Percentiles rank a stretch among this genome's conserved stretches.
Evolutionary conservation across 1,140 invertebrate genomes (phyloP).

Genomic region (Anoplophora glabripennis): DNA sequence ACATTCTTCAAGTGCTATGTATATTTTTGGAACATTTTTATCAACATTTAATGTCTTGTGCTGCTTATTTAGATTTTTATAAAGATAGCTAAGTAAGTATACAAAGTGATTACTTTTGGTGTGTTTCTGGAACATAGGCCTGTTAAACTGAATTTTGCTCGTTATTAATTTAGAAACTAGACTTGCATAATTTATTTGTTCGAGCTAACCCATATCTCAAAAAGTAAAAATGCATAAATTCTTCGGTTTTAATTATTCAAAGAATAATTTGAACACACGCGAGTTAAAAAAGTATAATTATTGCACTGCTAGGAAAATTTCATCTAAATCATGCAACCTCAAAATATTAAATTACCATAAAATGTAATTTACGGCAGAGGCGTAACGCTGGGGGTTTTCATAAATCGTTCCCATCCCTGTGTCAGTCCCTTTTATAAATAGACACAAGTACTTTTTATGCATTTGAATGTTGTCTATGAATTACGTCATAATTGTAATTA

Average conservation of each 20-base stretch:
- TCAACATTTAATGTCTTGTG: too few species aligned
- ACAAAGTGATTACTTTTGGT: too few species aligned
- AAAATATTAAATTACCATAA: conserved; percentile 21
- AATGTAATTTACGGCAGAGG: not conserved
- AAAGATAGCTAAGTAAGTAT: too few species aligned
- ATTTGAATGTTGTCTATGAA: conserved; percentile 8
- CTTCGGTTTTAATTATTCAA: conserved; percentile 32
- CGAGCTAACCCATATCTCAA: conserved; percentile 31
- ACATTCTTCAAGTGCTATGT: too few species aligned
- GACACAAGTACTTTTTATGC: not conserved
- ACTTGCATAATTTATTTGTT: conserved; percentile 30
- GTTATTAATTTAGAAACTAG: conserved; percentile 13
- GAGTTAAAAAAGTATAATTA: conserved; percentile 32
- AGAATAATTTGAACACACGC: conserved; percentile 25
- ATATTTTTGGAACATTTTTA: too few species aligned
- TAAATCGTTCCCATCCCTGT: not conserved
- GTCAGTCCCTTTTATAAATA: not conserved
- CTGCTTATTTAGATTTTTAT: too few species aligned
- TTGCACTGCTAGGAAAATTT: conserved; percentile 10
- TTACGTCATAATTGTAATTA: not conserved
- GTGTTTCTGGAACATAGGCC: too few species aligned
- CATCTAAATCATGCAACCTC: conserved; percentile 27
- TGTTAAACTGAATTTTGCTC: too few species aligned
- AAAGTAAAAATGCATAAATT: conserved; percentile 33
- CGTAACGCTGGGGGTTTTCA: not conserved